These are phyloP conservation scores for Xestia ashworthii DNA, from an alignment of 2,888 invertebrate species.

Conservation along the genomic window DNA sequence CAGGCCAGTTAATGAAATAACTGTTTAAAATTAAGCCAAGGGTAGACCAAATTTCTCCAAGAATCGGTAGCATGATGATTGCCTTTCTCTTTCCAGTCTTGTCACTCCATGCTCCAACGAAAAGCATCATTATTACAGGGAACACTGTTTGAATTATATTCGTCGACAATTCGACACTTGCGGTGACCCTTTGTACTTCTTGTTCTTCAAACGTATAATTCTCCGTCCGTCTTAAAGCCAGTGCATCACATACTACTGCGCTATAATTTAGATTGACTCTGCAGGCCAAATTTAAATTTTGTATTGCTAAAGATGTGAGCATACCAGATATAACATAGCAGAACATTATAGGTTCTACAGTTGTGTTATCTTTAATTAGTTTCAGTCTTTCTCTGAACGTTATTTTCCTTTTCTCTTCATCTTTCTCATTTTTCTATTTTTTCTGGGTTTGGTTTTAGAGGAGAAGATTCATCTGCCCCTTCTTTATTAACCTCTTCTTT, in stretches of 20 bases:
- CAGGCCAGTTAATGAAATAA: conserved; percentile 94
- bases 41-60: conserved; percentile 94
- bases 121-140: conserved; percentile 94
- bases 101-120: conserved; percentile 95
- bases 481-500: conserved; percentile 67
- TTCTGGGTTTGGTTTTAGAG: conserved; percentile 73
- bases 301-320: conserved; percentile 94
- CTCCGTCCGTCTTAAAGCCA: conserved; percentile 93
- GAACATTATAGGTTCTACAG: conserved; percentile 93
- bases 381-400: conserved; percentile 78
- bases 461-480: conserved; percentile 72
- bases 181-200: conserved; percentile 93
- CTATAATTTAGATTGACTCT: conserved; percentile 94
- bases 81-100: conserved; percentile 93
- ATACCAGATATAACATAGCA: conserved; percentile 92
- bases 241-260: conserved; percentile 93
- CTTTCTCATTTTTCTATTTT: conserved; percentile 52
- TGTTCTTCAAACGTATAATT: conserved; percentile 90
- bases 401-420: conserved; percentile 70
- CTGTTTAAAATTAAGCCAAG: conserved; percentile 94
- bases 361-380: conserved; percentile 90
- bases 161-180: conserved; percentile 96
- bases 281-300: conserved; percentile 93
- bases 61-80: conserved; percentile 95
- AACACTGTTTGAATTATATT: conserved; percentile 95